These are phyloP conservation scores for Rhogogaster chlorosoma DNA, from an alignment of 2,888 invertebrate genomes.

Conservation along the genomic window DNA sequence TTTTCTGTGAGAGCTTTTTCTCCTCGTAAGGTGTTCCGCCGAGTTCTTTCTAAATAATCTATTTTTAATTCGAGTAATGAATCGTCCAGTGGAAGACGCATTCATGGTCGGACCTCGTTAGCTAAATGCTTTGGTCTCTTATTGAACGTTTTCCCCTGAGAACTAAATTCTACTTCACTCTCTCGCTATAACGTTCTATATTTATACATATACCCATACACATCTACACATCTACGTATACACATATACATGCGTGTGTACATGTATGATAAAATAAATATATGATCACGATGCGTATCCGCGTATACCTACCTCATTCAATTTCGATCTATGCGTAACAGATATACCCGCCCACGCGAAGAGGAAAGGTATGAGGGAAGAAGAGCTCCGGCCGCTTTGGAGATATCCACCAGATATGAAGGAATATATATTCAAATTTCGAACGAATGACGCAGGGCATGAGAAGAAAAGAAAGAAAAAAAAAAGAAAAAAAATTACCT, in stretches of 20 bases:
- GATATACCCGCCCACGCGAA: constrained; percentile 44
- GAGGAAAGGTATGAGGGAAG: constrained; percentile 17
- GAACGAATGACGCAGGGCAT: constrained; percentile 31
- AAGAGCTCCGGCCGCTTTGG: constrained; percentile 15
- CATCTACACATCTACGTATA: background rate
- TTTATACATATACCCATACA: constrained; percentile 42
- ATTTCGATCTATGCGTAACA: constrained; percentile 33
- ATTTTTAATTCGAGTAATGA: constrained; percentile 43
- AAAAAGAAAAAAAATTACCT: constrained; percentile 36
- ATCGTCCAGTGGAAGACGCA: constrained; percentile 25
- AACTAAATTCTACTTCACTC: background rate
- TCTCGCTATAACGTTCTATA: background rate
- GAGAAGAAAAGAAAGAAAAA: constrained; percentile 43
- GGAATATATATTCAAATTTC: constrained; percentile 51
- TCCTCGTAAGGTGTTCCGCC: background rate
- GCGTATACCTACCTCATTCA: constrained; percentile 39
- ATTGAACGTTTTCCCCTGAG: constrained; percentile 11
- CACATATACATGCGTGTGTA: background rate
- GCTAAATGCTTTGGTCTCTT: constrained; percentile 38
- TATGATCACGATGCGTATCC: constrained; percentile 4
- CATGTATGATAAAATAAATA: constrained; percentile 20
- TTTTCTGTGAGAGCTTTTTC: background rate
- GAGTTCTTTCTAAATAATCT: constrained; percentile 14
- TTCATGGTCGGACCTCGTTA: constrained; percentile 40
- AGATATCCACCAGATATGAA: constrained; percentile 35